phyloP scores from a whole-genome alignment of 2,888 invertebrate species.

The Iphiclides podalirius region DNA sequence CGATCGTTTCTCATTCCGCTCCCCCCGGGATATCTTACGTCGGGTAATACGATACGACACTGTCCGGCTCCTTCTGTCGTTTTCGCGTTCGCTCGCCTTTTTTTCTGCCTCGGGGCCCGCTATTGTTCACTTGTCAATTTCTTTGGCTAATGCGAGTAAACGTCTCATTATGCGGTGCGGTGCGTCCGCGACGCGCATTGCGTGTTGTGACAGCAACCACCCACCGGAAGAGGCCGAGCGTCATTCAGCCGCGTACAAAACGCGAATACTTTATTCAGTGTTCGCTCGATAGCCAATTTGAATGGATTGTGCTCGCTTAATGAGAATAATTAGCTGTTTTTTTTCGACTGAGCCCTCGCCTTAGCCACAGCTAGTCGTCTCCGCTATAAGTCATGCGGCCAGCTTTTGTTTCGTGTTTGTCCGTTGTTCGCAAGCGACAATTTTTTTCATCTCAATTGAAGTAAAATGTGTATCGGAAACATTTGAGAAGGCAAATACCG shows the following conservation, averaged over 20 bases:
- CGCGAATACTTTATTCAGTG: conserved; percentile 75
- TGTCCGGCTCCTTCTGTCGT: conserved; percentile 78
- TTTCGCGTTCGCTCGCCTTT: conserved; percentile 53
- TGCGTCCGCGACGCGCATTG: conserved; percentile 75
- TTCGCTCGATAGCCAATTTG: conserved; percentile 75
- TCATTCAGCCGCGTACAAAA: conserved; percentile 76
- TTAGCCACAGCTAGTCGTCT: conserved; percentile 36
- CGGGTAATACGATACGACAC: conserved; percentile 80
- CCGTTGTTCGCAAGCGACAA: conserved; percentile 39
- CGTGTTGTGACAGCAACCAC: conserved; percentile 80
- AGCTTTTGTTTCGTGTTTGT: conserved; percentile 48
- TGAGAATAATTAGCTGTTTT: conserved; percentile 73
- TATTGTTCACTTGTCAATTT: conserved; percentile 81
- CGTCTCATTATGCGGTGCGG: conserved; percentile 79
- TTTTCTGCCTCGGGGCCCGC: conserved; percentile 65
- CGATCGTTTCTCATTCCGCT: conserved; percentile 78
- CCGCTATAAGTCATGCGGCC: conserved; percentile 44
- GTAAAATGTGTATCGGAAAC: conserved; percentile 5
- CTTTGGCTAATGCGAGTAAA: conserved; percentile 80
- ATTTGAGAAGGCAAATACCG: conserved; percentile 3
- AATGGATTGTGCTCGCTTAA: conserved; percentile 73
- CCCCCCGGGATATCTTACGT: conserved; percentile 79
- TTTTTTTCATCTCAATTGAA: not conserved
- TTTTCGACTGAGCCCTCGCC: conserved; percentile 37
- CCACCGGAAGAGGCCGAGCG: conserved; percentile 77